A percentile compares a stretch with the other conserved stretches of the same genome.
These are phyloP conservation scores for Chorisops tibialis DNA, from an alignment of 2,888 invertebrate genomes.

Conservation along the genomic window DNA sequence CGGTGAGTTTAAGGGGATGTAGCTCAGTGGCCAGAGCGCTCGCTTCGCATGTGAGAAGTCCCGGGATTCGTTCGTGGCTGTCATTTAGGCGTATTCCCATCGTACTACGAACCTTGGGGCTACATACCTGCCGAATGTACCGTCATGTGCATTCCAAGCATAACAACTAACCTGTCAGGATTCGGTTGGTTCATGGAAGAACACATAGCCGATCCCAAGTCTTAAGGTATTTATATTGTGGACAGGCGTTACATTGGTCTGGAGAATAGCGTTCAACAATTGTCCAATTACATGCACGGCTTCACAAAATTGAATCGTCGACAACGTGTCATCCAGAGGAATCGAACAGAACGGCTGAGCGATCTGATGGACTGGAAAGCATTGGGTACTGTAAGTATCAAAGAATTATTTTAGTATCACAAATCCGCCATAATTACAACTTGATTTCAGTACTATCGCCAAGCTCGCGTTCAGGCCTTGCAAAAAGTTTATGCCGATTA, in stretches of 20 bases:
- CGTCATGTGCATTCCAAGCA: slow-evolving; percentile 99
- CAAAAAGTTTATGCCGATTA: slow-evolving; percentile 83
- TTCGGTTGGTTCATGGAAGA: slow-evolving; percentile 99
- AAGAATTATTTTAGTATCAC: slow-evolving; percentile 11
- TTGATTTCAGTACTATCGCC: slow-evolving; percentile 77
- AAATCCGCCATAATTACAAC: no score
- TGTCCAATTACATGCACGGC: slow-evolving; percentile 89
- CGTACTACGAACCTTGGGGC: slow-evolving; percentile 99
- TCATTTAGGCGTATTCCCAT: slow-evolving; percentile 97
- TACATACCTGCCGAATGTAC: slow-evolving; percentile 99
- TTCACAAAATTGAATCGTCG: slow-evolving; percentile 85
- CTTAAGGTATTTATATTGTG: slow-evolving; percentile 98
- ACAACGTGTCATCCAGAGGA: slow-evolving; percentile 96
- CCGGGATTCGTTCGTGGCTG: slow-evolving; percentile 96
- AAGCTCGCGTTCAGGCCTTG: slow-evolving; percentile 87
- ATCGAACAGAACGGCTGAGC: slow-evolving; percentile 93
- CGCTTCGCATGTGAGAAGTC: slow-evolving; percentile 42
- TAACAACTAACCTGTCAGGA: slow-evolving; percentile 96
- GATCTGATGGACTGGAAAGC: slow-evolving; percentile 98
- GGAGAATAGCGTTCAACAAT: slow-evolving; percentile 87
- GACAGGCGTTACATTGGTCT: slow-evolving; percentile 86
- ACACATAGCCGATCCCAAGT: slow-evolving; percentile 95
- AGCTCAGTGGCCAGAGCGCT: no score
- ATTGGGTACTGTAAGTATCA: slow-evolving; percentile 81
- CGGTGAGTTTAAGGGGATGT: no score